A percentile compares a stretch with the other conserved stretches of the same genome.
Conservation (phyloP, 1,140 invertebrate species). For the Habropoda laboriosa region DNA sequence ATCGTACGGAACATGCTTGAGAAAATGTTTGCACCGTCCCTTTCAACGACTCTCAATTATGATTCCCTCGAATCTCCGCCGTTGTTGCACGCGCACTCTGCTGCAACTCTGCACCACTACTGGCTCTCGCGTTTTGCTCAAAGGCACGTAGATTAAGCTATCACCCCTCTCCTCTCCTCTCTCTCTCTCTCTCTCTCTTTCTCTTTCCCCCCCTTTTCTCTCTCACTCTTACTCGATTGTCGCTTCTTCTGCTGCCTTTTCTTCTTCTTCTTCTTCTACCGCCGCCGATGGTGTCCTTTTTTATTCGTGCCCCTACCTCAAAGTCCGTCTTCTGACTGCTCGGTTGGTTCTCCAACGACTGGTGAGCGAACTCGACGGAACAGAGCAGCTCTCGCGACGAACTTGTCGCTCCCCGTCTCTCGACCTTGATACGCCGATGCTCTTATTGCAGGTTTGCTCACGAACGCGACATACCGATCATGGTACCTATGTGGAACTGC, state of each 20-base stretch:
- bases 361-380: slow-evolving; percentile 15
- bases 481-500: background rate
- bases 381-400: slow-evolving; percentile 1
- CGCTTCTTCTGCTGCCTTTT: slow-evolving; percentile 1
- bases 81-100: slow-evolving; percentile 11
- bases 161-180: slow-evolving; percentile 50
- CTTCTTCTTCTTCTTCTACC: background rate
- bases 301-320: background rate
- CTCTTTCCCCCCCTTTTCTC: background rate
- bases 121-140: slow-evolving; percentile 14
- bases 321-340: background rate
- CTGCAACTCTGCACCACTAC: slow-evolving; percentile 15
- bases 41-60: too few species aligned
- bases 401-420: slow-evolving; percentile 13
- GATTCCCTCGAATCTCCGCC: background rate
- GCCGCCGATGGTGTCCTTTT: too few species aligned
- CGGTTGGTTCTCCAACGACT: slow-evolving; percentile 34
- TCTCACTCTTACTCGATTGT: background rate
- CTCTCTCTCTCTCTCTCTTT: slow-evolving; percentile 31
- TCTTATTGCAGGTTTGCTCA: background rate
- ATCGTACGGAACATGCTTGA: too few species aligned
- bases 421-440: slow-evolving; percentile 26
- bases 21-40: too few species aligned
- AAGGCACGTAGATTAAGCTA: slow-evolving; percentile 43
- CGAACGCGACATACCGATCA: background rate